Evolutionary conservation across 2,113 vertebrate species (phyloP).

Genomic region (Neopipo cinnamomea): DNA sequence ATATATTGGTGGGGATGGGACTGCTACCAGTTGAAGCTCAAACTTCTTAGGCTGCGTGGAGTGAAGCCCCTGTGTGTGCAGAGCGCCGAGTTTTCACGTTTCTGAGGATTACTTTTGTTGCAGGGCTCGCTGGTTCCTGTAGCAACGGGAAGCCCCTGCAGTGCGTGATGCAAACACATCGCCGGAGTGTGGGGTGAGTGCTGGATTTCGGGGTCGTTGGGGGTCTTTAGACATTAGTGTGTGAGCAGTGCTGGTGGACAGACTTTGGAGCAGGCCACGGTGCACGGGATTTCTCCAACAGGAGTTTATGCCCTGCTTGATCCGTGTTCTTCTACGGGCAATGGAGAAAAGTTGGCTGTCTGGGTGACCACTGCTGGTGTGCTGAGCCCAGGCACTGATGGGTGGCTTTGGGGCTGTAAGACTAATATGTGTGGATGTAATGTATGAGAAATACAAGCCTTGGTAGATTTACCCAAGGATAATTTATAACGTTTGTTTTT

Average conservation of each 20-base stretch:
- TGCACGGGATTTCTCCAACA: accelerated
- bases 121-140: neutral
- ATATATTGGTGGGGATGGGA: neutral
- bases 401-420: neutral
- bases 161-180: accelerated
- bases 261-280: accelerated
- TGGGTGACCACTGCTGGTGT: accelerated
- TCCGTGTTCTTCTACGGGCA: accelerated
- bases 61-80: accelerated
- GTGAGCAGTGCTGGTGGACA: accelerated
- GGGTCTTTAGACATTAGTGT: accelerated
- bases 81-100: accelerated
- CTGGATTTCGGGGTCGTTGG: accelerated
- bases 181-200: neutral
- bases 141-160: accelerated
- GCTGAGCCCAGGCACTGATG: accelerated
- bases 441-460: neutral
- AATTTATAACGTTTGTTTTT: neutral
- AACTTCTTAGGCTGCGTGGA: accelerated
- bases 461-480: neutral
- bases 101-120: accelerated
- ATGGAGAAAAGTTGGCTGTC: neutral
- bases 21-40: accelerated
- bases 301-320: accelerated
- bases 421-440: neutral